These are phyloP conservation scores for Cercopithecus mona DNA, from an alignment of 2,113 vertebrate genomes.

Conservation along the genomic window DNA sequence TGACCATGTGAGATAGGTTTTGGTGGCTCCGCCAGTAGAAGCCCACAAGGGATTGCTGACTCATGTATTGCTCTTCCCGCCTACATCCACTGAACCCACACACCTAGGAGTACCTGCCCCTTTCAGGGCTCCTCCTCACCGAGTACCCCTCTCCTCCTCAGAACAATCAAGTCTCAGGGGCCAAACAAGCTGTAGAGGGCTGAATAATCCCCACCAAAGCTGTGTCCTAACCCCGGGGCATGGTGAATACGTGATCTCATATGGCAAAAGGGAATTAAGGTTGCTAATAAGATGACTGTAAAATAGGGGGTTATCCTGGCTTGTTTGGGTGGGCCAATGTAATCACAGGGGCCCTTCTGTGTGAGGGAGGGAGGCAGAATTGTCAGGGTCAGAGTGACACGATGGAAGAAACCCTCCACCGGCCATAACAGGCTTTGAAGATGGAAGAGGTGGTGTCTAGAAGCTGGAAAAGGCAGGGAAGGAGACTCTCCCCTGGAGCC, in stretches of 20 bases:
- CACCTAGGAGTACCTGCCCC: neutral
- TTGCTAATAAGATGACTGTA: neutral
- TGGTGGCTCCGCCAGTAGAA: neutral
- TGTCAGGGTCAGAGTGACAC: neutral
- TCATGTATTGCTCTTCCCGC: neutral
- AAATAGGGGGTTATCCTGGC: neutral
- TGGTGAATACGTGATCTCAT: neutral
- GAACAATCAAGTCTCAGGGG: neutral
- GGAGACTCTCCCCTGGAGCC: neutral
- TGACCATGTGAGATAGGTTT: neutral
- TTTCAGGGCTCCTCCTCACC: neutral
- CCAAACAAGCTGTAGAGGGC: neutral
- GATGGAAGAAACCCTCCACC: neutral
- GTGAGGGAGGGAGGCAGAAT: neutral
- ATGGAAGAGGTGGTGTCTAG: neutral
- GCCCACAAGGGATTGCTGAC: neutral
- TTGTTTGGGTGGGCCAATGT: neutral
- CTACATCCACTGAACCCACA: neutral
- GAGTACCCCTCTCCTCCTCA: neutral
- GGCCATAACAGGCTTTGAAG: neutral
- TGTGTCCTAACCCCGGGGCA: fast-evolving
- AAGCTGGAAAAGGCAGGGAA: neutral
- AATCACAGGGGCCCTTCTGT: neutral
- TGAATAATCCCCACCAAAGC: neutral
- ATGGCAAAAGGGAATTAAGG: neutral